Evolutionary conservation across 2,797 vertebrate species (phyloP).

Genomic region (Tangara arthus): DNA sequence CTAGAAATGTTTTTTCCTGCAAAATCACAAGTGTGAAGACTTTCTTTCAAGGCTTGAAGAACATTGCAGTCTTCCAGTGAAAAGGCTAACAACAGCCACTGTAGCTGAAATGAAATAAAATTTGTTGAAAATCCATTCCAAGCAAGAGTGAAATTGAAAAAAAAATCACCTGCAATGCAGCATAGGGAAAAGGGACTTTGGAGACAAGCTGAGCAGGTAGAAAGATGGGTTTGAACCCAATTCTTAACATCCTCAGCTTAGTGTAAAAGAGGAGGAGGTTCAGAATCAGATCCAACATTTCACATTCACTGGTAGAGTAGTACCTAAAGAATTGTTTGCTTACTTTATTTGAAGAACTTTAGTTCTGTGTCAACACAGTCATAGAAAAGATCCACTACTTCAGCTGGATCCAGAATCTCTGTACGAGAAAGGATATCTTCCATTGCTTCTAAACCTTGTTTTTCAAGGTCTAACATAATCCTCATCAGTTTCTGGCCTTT

Average conservation of each 20-base stretch:
- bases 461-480: slow-evolving; percentile 80
- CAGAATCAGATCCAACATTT: background rate
- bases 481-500: slow-evolving; percentile 75
- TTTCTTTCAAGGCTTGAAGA: slow-evolving; percentile 43
- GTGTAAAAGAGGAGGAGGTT: background rate
- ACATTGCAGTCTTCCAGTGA: slow-evolving; percentile 34
- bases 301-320: background rate
- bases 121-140: slow-evolving; percentile 43
- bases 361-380: slow-evolving; percentile 85
- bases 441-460: slow-evolving; percentile 82
- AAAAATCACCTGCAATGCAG: background rate
- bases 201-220: background rate
- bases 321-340: slow-evolving; percentile 44
- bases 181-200: background rate
- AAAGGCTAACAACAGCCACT: slow-evolving; percentile 55
- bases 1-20: slow-evolving; percentile 49
- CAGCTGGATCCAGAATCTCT: slow-evolving; percentile 70
- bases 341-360: slow-evolving; percentile 84
- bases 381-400: slow-evolving; percentile 83
- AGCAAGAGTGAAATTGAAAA: slow-evolving; percentile 1
- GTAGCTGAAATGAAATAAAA: slow-evolving; percentile 67
- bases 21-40: slow-evolving; percentile 35
- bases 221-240: background rate
- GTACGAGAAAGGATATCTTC: slow-evolving; percentile 76
- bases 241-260: background rate